These are phyloP conservation scores for Acrobasis consociella DNA, from an alignment of 2,888 invertebrate genomes.

Conservation along the genomic window DNA sequence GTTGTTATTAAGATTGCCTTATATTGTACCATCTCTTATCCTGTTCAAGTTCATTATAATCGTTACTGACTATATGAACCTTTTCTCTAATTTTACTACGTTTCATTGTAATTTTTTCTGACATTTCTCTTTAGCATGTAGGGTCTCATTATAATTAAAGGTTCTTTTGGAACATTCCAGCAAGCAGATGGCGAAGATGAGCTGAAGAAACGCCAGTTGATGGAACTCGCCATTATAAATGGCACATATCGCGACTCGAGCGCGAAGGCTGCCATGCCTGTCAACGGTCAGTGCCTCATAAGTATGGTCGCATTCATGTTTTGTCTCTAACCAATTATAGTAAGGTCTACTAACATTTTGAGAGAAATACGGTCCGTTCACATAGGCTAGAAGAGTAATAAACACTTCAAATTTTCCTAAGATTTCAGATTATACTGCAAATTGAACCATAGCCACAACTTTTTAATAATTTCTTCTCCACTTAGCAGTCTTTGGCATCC, in stretches of 20 bases:
- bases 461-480: no score
- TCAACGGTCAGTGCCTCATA: conserved; percentile 88
- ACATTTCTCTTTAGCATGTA: no score
- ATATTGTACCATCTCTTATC: no score
- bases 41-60: no score
- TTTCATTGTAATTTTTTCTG: no score
- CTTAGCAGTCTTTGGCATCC: no score
- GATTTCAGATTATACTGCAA: no score
- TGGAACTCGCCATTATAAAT: conserved; percentile 99
- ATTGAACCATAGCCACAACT: no score
- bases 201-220: conserved; percentile 99
- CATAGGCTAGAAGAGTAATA: neutral
- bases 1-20: no score
- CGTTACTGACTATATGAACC: no score
- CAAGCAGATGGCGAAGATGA: conserved; percentile 99
- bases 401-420: no score
- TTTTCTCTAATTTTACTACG: no score
- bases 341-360: conserved; percentile 38
- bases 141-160: neutral
- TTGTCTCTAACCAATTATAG: conserved; percentile 66
- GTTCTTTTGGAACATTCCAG: conserved; percentile 65
- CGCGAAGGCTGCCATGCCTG: conserved; percentile 91
- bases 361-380: conserved; percentile 13
- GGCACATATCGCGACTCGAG: conserved; percentile 99
- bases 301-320: conserved; percentile 80